Evolutionary conservation across 1,140 invertebrate species (phyloP).

Genomic region (Bombus confusus): DNA sequence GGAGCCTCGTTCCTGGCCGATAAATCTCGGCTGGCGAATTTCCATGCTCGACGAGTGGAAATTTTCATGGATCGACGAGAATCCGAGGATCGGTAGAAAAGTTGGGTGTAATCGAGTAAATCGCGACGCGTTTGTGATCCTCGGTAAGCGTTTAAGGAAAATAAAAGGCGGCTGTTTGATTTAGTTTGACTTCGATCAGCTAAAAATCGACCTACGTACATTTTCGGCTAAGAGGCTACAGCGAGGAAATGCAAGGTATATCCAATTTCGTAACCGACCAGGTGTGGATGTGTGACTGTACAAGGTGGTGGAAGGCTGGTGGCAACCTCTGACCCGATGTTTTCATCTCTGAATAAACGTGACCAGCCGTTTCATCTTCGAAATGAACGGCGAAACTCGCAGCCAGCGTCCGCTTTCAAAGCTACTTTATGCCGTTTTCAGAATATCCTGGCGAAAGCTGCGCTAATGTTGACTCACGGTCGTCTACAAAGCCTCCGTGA

Average conservation of each 20-base stretch:
- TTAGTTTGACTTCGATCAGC: background rate
- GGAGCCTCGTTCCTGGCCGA: background rate
- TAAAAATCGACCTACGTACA: background rate
- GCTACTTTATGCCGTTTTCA: slow-evolving; percentile 9
- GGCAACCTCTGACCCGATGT: background rate
- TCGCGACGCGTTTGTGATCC: no score
- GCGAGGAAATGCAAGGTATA: background rate
- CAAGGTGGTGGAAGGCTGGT: background rate
- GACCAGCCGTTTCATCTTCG: slow-evolving; percentile 22
- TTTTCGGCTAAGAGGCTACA: background rate
- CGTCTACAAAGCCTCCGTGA: slow-evolving; percentile 6
- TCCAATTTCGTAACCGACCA: background rate
- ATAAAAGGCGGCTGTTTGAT: no score
- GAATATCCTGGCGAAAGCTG: slow-evolving; percentile 12
- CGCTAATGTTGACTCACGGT: slow-evolving; percentile 34
- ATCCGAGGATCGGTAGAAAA: background rate
- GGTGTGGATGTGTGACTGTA: background rate
- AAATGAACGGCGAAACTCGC: slow-evolving; percentile 10
- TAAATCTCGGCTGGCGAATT: background rate
- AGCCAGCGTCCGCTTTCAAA: background rate
- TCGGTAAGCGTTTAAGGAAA: no score
- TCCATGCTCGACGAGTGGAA: no score
- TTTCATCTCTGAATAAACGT: slow-evolving; percentile 33
- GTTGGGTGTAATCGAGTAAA: no score
- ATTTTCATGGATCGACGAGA: background rate